Conservation (phyloP, 2,888 invertebrate species). For the Xestia xanthographa region DNA sequence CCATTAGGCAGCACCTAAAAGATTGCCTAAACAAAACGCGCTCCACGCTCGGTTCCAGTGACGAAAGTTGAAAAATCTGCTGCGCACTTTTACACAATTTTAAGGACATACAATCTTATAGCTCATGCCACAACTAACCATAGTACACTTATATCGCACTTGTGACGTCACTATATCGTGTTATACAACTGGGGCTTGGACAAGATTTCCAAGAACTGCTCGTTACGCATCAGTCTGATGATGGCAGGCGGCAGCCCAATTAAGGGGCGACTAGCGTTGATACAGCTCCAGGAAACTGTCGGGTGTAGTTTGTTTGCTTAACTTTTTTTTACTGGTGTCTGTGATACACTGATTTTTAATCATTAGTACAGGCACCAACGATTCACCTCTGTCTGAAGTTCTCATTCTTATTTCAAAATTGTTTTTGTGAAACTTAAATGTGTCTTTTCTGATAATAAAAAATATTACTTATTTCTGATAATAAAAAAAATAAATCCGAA, state of each 20-base stretch:
- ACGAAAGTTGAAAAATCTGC: background rate
- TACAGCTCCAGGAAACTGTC: conserved; percentile 10
- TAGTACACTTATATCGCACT: background rate
- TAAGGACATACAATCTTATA: background rate
- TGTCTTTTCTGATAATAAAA: no score
- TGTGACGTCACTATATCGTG: conserved; percentile 19
- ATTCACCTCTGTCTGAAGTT: no score
- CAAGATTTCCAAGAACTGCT: conserved; percentile 72
- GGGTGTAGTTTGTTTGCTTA: conserved; percentile 13
- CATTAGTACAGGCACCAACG: no score
- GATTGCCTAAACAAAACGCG: background rate
- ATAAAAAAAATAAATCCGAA: no score
- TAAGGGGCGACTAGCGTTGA: conserved; percentile 30
- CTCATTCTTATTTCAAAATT: no score
- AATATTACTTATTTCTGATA: no score
- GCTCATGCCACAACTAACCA: background rate
- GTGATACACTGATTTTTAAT: no score
- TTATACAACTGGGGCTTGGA: conserved; percentile 19
- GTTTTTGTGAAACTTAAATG: no score
- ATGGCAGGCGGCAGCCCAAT: conserved; percentile 51
- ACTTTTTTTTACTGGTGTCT: no score
- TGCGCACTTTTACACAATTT: background rate
- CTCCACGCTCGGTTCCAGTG: background rate
- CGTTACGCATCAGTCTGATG: conserved; percentile 72
- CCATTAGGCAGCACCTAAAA: background rate